phyloP scores from a whole-genome alignment of 2,113 vertebrate genomes.

The Sigmodon hispidus region DNA sequence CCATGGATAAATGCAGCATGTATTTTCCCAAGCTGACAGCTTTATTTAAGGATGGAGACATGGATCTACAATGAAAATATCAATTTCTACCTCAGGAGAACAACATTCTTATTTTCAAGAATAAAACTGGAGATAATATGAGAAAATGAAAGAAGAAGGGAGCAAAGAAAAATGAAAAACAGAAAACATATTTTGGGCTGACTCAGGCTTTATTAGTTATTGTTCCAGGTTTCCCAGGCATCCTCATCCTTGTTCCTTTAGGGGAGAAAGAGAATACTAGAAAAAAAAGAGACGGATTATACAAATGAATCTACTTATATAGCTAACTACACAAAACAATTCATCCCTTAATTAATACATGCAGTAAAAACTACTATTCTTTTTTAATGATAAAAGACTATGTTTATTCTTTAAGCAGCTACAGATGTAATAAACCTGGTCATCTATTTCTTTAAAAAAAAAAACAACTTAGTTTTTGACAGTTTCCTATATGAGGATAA shows the following conservation, averaged over 20 bases:
- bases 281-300: background rate
- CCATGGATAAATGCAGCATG: background rate
- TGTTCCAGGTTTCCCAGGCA: background rate
- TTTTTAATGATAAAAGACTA: background rate
- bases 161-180: background rate
- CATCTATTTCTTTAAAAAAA: background rate
- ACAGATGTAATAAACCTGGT: background rate
- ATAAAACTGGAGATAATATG: background rate
- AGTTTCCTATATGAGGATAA: background rate
- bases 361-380: background rate
- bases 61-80: background rate
- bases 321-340: background rate
- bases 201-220: background rate
- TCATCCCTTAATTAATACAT: slow-evolving; percentile 3
- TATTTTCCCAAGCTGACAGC: background rate
- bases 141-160: background rate
- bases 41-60: slow-evolving; percentile 17
- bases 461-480: background rate
- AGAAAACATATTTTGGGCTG: background rate
- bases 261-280: background rate
- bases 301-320: background rate
- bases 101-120: background rate
- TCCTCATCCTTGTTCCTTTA: background rate
- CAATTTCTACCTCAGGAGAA: background rate
- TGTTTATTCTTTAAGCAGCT: background rate